Base-by-base conservation (phyloP, 2,888 invertebrate genomes). In the Zygothrica quintamaculata region DNA sequence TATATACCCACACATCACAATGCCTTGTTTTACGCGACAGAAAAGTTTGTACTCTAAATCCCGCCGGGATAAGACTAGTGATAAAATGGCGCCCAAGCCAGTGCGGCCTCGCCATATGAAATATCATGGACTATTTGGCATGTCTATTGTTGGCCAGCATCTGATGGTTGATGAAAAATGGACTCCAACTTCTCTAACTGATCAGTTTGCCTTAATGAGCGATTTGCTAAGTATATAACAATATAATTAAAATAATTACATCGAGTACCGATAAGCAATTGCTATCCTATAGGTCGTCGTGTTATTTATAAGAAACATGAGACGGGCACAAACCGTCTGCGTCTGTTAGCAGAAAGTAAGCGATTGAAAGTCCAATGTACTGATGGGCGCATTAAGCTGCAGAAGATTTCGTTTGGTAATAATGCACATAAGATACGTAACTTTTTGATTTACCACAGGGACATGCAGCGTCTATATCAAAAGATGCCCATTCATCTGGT, bases 91-190 rank as follows among this genome's bases (percentile, higher is more conserved):
- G 0, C 88, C 88, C 0, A 89, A 77, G 29, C 87, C 90, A 1
- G 89, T 89, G 44, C 87, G 86, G 47, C 88, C 90, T 0, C 77
- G 77, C 0, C 72, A 87, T 1, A 72, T 89, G 13, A 74, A 74
- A 3, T 70, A 75, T 26, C 91, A 91, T 77, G 90, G 90, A 1
- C 79, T 91, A 6, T 89, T 91, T 12, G 90, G 91, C 2, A 65
- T 81, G 22, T 70, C 84, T 12, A 88, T 70, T 62, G 84, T 88
- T 2, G 77, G 86, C 1, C 87, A 88, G 37, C 91, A 91, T 64
- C 78, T 89, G 59, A 77, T 91, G 61, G 68, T 88, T 1, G 90
- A 90, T 52, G 66, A 88, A 0, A 79, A 80, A 3, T 91, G 91
- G 91, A 84, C 89, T 0, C 87, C 88, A 3, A 76, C 59, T 6